Base-by-base conservation (phyloP, 2,113 vertebrate species). In the Ardeotis arabs region DNA sequence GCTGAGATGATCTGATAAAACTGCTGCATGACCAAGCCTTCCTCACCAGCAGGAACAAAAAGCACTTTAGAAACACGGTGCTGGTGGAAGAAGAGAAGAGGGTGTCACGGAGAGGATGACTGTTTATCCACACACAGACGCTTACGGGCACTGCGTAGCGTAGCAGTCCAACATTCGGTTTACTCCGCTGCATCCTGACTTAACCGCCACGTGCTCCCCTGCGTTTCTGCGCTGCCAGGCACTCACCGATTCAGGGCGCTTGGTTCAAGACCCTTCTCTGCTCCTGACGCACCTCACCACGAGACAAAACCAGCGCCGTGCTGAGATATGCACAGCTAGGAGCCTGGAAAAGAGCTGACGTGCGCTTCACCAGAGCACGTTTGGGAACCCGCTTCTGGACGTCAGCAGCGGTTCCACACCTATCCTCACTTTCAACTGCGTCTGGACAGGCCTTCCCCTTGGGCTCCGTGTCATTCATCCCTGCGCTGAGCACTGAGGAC, bases 221-320 rank as follows among this genome's bases (percentile, higher is more conserved):
- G 52, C 9, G 31, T 8, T 67, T 37, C 17, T 3, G 7, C 8
- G 4, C 28, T 33, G 33, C 55, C 77, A 39, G 60, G 24, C 1
- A 2, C 44, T 23, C 44, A 1, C 0, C 23, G 59, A 64, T 6
- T 14, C 44, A 16, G 35, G 67, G 59, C n/a, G 39, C 11, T 13
- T 72, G 28, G 35, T 7, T 79, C 60, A 20, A 56, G 35, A 22
- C 14, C 22, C 4, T 45, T 45, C 69, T 73, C 58, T 58, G 18
- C 3, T 56, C 59, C 74, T 63, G 5, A 9, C 0, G 2, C 25
- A n/a, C 14, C n/a, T 15, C 23, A 27, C 0, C 8, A 2, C 0
- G 9, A 35, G 70, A 35, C 12, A 79, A 69, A 58, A 56, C 6
- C 33, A 37, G 66, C 1, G 60, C 49, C 7, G 6, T 3, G 44